Evolutionary conservation across 2,113 vertebrate species (phyloP).

Genomic region (Nycticebus coucang): DNA sequence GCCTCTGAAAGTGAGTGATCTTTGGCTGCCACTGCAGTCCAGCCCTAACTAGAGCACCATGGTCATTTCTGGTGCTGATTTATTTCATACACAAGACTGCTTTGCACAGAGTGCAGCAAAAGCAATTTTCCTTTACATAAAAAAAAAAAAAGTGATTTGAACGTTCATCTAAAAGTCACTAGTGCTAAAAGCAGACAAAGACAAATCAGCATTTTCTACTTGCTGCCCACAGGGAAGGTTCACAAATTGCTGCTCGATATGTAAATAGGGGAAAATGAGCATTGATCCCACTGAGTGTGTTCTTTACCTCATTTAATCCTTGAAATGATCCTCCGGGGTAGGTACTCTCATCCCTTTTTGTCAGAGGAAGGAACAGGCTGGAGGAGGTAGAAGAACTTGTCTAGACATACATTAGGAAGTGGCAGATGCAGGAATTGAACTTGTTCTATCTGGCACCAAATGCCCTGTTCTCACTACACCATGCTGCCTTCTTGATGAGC

Average conservation of each 20-base stretch:
- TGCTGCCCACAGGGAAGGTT: neutral
- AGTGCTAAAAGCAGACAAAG: constrained; percentile 44
- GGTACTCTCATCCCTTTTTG: neutral
- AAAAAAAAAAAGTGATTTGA: constrained; percentile 8
- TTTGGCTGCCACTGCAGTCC: neutral
- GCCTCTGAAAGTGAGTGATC: constrained; percentile 66
- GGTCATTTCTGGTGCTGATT: neutral
- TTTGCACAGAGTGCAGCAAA: neutral
- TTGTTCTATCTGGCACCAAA: constrained; percentile 42
- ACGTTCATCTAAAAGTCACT: constrained; percentile 32
- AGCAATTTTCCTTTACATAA: constrained; percentile 37
- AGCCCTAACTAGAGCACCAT: neutral
- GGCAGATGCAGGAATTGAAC: constrained; percentile 49
- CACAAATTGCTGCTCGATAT: neutral
- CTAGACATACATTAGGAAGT: constrained; percentile 41
- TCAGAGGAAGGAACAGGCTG: neutral
- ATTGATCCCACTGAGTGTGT: neutral
- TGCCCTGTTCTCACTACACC: neutral
- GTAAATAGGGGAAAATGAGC: neutral
- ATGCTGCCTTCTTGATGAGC: constrained; percentile 30
- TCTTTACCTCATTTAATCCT: neutral
- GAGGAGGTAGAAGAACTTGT: neutral
- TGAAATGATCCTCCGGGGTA: neutral
- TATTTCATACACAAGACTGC: neutral
- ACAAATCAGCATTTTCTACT: constrained; percentile 31